Base-by-base conservation (phyloP, 2,113 vertebrate genomes). In the Paracanthobrama guichenoti region DNA sequence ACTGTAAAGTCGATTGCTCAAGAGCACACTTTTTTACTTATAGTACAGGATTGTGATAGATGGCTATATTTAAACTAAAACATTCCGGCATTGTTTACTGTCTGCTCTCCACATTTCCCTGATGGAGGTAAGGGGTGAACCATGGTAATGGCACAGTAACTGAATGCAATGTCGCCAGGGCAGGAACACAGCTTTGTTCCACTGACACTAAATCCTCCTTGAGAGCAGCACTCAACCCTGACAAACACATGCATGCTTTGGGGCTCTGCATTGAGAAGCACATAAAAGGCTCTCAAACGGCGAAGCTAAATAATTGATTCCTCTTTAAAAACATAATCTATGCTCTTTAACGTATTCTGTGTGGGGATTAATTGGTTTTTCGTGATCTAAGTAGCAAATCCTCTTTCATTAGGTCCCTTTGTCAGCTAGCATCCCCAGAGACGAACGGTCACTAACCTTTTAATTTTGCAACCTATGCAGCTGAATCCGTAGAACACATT, bases 141-240 rank as follows among this genome's bases (percentile, higher is more conserved):
- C 87, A 85, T 83, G 87, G 89, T 85, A 85, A 93, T 50, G 1
- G 50, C 14, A 39, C 46, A 39, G 74, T 85, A 50, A 88, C 31
- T 55, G 72, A 28, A 18, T 86, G 82, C 86, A 87, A 86, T 86
- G 89, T 84, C 24, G 84, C 87, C 53, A 57, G 76, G 67, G 84
- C 73, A 82, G 85, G 83, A 79, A n/a, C 9, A 64, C 74, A 64
- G 53, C 73, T 88, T 88, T 89, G 83, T 84, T 20, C 35, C 13
- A 31, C 16, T 72, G 57, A 80, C 80, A 85, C 85, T 72, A 80
- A 77, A 79, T 46, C 77, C 55, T 26, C 57, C 50, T 89, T 84
- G 80, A 86, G 67, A 89, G 62, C 67, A 46, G 42, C n/a, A 0
- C 44, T 77, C 85, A 50, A 67, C 57, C 50, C 28, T 71, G 35